Evolutionary conservation across 2,113 vertebrate genomes (phyloP).

Genomic region (Sprattus sprattus): DNA sequence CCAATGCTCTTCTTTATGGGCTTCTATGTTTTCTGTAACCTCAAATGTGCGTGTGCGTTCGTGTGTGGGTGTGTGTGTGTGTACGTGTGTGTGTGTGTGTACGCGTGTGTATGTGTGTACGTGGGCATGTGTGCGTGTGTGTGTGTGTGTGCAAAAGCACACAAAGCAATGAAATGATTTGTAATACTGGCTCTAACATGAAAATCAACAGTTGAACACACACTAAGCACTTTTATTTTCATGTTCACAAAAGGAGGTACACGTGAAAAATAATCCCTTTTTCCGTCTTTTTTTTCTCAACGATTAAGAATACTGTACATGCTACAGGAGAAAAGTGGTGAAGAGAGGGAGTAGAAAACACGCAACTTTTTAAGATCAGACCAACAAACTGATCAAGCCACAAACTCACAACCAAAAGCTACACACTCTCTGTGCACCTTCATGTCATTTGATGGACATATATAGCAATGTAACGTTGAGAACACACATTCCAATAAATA

Average conservation of each 20-base stretch:
- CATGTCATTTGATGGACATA: not conserved
- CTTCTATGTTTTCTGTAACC: not conserved
- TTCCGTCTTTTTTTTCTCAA: not conserved
- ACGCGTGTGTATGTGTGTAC: not conserved
- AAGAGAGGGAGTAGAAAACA: not conserved
- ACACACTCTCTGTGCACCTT: not conserved
- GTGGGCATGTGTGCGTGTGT: not conserved
- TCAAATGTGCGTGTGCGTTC: not conserved
- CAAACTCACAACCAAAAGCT: not conserved
- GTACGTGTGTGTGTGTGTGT: not conserved
- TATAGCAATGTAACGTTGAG: not conserved
- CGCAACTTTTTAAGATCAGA: not conserved
- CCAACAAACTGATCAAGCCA: no score
- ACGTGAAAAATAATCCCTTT: slow-evolving; percentile 28
- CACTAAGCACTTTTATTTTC: slow-evolving; percentile 22
- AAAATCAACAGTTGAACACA: not conserved
- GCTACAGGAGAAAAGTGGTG: not conserved
- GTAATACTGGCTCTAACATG: not conserved
- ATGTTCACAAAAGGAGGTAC: slow-evolving; percentile 29
- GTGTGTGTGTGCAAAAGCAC: not conserved
- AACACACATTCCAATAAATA: not conserved
- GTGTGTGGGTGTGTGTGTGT: slow-evolving; percentile 16
- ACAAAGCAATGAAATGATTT: slow-evolving; percentile 19
- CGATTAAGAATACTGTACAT: not conserved
- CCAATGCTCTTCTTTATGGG: not conserved